Percentiles rank a stretch among this genome's conserved stretches.
These are phyloP conservation scores for Coleophora flavipennella DNA, from an alignment of 2,888 invertebrate genomes.

Conservation along the genomic window DNA sequence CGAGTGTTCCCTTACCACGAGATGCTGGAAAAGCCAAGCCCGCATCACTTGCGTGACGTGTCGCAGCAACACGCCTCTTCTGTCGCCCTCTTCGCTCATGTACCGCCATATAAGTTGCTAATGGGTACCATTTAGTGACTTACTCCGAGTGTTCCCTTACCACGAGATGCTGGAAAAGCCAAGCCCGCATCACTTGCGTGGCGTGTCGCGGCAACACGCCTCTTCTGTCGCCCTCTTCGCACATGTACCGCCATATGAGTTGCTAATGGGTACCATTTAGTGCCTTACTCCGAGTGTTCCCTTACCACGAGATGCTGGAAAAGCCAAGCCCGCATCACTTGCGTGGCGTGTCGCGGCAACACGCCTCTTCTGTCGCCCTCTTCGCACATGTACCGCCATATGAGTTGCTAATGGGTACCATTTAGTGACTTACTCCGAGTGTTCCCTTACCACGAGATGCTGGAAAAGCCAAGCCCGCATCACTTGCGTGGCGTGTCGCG, in stretches of 20 bases:
- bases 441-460: slow-evolving; percentile 88
- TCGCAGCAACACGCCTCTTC: slow-evolving; percentile 93
- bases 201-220: slow-evolving; percentile 92
- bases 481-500: slow-evolving; percentile 95
- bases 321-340: neutral
- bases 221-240: no score
- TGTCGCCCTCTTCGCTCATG: slow-evolving; percentile 77
- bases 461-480: slow-evolving; percentile 98
- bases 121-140: no score
- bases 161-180: slow-evolving; percentile 97
- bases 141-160: slow-evolving; percentile 66
- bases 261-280: no score
- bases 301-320: slow-evolving; percentile 16
- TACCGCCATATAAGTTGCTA: no score
- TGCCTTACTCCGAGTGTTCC: no score
- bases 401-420: no score
- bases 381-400: no score
- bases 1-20: slow-evolving; percentile 80
- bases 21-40: slow-evolving; percentile 96
- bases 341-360: neutral
- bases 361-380: no score
- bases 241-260: no score
- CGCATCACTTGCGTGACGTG: slow-evolving; percentile 97
- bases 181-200: slow-evolving; percentile 95
- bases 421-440: no score